Evolutionary conservation across 2,113 vertebrate genomes (phyloP).

Genomic region (Alexandromys fortis): DNA sequence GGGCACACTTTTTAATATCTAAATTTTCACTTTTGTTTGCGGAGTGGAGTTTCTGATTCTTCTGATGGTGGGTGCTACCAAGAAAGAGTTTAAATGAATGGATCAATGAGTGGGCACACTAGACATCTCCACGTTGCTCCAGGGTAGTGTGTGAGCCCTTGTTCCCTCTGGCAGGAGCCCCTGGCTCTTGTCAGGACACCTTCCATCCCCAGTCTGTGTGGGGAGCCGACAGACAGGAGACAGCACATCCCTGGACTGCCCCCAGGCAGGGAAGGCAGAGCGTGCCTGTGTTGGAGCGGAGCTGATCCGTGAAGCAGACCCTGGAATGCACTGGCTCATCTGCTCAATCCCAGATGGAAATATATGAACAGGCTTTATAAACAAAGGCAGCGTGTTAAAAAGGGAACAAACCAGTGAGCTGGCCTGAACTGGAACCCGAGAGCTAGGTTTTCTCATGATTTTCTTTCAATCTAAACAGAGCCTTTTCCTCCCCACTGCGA

Average conservation of each 20-base stretch:
- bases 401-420: constrained; percentile 55
- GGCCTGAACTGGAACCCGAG: constrained; percentile 66
- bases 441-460: constrained; percentile 66
- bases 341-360: constrained; percentile 75
- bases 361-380: constrained; percentile 70
- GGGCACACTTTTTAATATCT: neutral
- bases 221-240: constrained; percentile 62
- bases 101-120: neutral
- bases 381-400: constrained; percentile 70
- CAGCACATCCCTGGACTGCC: neutral
- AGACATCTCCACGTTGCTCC: neutral
- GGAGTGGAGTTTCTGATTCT: neutral
- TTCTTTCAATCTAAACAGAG: constrained; percentile 68
- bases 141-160: neutral
- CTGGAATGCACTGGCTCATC: constrained; percentile 70
- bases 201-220: neutral
- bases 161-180: neutral
- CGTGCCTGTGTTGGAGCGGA: constrained; percentile 53
- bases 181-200: neutral
- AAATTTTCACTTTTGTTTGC: neutral
- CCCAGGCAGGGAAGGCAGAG: neutral
- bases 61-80: neutral
- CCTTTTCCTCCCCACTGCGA: neutral
- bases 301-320: constrained; percentile 68
- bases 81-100: neutral